Conservation (phyloP, 2,888 invertebrate species). For the Cryptus viduatorius region DNA sequence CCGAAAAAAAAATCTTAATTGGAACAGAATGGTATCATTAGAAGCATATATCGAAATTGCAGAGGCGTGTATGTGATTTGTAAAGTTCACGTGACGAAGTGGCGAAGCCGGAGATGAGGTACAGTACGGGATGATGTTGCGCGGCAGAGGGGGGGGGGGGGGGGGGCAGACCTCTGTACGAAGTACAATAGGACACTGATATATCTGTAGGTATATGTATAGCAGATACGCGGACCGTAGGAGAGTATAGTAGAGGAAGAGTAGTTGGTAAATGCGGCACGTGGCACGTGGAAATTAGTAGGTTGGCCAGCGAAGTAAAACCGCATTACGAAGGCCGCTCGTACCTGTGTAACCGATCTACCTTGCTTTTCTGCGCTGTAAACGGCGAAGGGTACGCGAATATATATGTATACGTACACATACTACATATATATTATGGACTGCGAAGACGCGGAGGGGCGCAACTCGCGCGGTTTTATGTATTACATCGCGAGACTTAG, state of each 20-base stretch:
- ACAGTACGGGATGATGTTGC: neutral
- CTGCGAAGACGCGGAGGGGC: neutral
- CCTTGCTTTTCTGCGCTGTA: constrained; percentile 30
- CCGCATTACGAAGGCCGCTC: constrained; percentile 73
- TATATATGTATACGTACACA: neutral
- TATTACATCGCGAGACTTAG: too few relatives aligned
- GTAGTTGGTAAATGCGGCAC: constrained; percentile 71
- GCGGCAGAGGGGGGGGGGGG: neutral
- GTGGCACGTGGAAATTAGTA: constrained; percentile 76
- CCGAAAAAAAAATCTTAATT: neutral
- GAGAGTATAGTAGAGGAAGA: constrained; percentile 41
- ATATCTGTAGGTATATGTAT: neutral
- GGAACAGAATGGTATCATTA: neutral
- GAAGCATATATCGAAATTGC: neutral
- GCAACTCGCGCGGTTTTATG: neutral
- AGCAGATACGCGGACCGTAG: neutral
- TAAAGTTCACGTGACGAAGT: constrained; percentile 56
- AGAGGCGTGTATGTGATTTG: constrained; percentile 39
- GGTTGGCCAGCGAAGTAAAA: constrained; percentile 77
- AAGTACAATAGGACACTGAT: neutral
- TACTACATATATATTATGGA: neutral
- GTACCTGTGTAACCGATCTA: constrained; percentile 75
- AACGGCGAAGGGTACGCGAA: neutral
- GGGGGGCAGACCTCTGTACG: neutral
- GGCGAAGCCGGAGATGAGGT: neutral